These are phyloP conservation scores for Hypomecis punctinalis DNA, from an alignment of 2,888 invertebrate species.

Conservation along the genomic window DNA sequence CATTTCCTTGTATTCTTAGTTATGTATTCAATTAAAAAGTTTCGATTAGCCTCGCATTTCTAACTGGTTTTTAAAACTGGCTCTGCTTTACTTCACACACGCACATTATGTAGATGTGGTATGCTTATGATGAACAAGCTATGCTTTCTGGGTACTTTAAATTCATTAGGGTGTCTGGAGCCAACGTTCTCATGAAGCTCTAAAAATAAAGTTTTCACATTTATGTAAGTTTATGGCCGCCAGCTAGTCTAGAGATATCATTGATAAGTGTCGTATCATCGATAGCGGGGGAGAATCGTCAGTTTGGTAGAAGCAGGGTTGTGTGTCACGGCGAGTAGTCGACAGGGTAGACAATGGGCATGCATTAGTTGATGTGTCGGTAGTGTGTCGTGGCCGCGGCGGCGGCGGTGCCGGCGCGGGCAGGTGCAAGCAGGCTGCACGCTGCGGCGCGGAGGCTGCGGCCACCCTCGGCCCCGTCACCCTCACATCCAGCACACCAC, in stretches of 20 bases:
- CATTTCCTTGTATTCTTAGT: conserved; percentile 27
- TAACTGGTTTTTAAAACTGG: conserved; percentile 35
- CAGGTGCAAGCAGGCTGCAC: conserved; percentile 82
- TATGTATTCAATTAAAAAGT: conserved; percentile 27
- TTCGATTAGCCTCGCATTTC: conserved; percentile 37
- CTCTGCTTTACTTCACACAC: conserved; percentile 24
- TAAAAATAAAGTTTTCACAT: conserved; percentile 12
- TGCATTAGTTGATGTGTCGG: conserved; percentile 56
- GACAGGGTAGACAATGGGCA: conserved; percentile 28
- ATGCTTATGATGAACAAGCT: conserved; percentile 22
- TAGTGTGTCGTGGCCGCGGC: conserved; percentile 60
- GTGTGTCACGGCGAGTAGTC: conserved; percentile 1
- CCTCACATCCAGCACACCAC: conserved; percentile 56
- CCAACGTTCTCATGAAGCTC: conserved; percentile 8
- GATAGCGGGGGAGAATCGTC: neutral
- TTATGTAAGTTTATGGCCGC: conserved; percentile 12
- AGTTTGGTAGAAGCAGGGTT: neutral
- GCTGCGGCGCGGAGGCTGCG: conserved; percentile 79
- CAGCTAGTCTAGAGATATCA: conserved; percentile 4
- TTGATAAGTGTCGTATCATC: neutral
- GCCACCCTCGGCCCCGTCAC: conserved; percentile 66
- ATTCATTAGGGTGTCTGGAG: conserved; percentile 21
- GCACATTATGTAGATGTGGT: conserved; percentile 20
- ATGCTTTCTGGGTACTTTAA: conserved; percentile 17
- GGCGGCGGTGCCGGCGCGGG: conserved; percentile 67